Evolutionary conservation across 2,888 invertebrate species (phyloP).

Genomic region (Ectemnius lituratus): DNA sequence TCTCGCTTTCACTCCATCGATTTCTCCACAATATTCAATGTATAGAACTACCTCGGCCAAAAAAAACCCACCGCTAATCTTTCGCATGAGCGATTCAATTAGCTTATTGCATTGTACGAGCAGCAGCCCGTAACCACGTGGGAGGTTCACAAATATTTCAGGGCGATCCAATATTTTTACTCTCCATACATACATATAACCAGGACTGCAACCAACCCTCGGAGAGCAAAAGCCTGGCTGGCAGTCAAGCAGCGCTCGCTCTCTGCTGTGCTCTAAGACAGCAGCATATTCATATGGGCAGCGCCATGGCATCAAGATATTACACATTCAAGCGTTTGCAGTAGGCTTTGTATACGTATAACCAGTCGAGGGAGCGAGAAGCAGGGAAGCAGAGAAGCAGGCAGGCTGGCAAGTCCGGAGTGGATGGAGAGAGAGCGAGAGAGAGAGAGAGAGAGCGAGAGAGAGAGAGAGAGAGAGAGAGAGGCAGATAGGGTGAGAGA

Average conservation of each 20-base stretch:
- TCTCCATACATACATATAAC: neutral
- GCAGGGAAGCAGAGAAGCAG: too few relatives aligned
- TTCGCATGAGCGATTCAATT: slow-evolving; percentile 6
- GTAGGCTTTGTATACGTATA: slow-evolving; percentile 46
- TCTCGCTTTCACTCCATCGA: neutral
- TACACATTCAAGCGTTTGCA: slow-evolving; percentile 35
- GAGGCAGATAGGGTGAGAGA: neutral
- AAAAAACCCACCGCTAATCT: slow-evolving; percentile 7
- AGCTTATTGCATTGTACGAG: neutral
- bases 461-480: slow-evolving; percentile 22
- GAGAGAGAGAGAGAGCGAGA: slow-evolving; percentile 17
- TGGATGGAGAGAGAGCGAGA: slow-evolving; percentile 17
- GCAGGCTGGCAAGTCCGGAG: slow-evolving; percentile 18
- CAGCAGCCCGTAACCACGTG: neutral
- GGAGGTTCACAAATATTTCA: slow-evolving; percentile 2
- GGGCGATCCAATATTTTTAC: slow-evolving; percentile 3
- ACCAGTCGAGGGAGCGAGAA: slow-evolving; percentile 35
- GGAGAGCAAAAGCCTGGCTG: neutral
- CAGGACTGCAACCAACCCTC: neutral
- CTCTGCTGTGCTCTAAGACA: neutral
- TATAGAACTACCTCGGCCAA: neutral
- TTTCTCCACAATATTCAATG: neutral
- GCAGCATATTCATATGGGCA: slow-evolving; percentile 1
- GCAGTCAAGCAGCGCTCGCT: neutral
- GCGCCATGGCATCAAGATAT: slow-evolving; percentile 34